Conservation (phyloP, 1,140 invertebrate genomes). For the Formica selysi region DNA sequence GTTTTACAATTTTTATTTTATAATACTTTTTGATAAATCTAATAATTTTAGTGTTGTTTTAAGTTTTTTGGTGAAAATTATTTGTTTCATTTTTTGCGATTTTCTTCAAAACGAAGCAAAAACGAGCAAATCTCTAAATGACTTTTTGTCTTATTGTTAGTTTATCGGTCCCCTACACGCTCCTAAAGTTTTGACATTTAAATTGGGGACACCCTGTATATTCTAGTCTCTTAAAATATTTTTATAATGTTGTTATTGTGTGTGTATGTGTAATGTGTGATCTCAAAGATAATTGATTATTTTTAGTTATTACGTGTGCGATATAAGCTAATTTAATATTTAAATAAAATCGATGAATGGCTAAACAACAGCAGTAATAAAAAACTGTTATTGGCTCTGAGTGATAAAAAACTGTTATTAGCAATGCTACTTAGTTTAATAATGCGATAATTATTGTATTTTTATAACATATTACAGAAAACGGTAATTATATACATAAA, state of each 20-base stretch:
- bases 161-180: no score
- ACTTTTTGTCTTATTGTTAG: no score
- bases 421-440: neutral
- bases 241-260: neutral
- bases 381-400: neutral
- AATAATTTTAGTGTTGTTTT: no score
- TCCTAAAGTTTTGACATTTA: no score
- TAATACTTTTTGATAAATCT: no score
- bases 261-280: neutral
- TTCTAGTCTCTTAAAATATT: neutral
- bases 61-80: no score
- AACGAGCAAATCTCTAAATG: no score
- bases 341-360: neutral
- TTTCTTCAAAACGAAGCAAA: no score
- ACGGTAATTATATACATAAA: no score
- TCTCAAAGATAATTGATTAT: neutral
- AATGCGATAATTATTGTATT: neutral
- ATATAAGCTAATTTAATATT: neutral
- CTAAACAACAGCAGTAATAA: neutral
- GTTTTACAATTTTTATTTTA: no score
- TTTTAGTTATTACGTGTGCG: neutral
- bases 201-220: no score
- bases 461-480: neutral
- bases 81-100: no score
- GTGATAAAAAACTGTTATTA: neutral